Base-by-base conservation (phyloP, 2,113 vertebrate genomes). In the Ciconia boyciana region DNA sequence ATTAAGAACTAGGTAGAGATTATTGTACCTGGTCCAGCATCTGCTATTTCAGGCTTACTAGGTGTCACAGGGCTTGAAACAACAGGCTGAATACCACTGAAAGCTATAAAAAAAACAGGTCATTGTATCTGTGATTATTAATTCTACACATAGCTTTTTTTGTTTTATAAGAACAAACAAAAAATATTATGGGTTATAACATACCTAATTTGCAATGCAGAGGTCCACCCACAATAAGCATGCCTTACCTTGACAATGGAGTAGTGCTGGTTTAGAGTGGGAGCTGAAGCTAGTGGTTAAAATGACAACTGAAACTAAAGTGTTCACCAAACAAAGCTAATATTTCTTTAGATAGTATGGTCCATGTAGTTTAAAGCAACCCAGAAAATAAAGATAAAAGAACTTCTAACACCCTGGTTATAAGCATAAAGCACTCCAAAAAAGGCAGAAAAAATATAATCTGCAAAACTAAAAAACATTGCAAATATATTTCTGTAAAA, bases 21-120 rank as follows among this genome's bases (percentile, higher is more conserved):
- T 49, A 41, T 72, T 97, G 68, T 98, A 98, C 98, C 98, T 98
- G 96, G 85, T 82, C 55, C 93, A 90, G 77, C 16, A 69, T 96
- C 96, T 96, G 96, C 55, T 94, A 80, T 93, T 90, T 95, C 96
- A 93, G 92, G 87, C 32, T 97, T 96, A 96, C 95, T 96, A 86
- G 97, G 69, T 72, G 96, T 68, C 96, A 89, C 46, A 75, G 93
- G 84, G 60, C 97, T 98, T 95, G 97, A 94, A 97, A 96, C 79
- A 95, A 91, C 82, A 94, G 93, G 83, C 4, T 91, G 92, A 87
- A 86, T 80, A 96, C 36, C 95, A 19, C 79, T 69, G 65, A 80
- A 93, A 95, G 64, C 98, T 98, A 97, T 79, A 90, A 93, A 93
- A 80, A 69, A 78, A 54, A 20, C 68, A 95, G 0, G 19, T 85